Evolutionary conservation across 2,113 vertebrate genomes (phyloP).

Genomic region (Macquaria ambigua): DNA sequence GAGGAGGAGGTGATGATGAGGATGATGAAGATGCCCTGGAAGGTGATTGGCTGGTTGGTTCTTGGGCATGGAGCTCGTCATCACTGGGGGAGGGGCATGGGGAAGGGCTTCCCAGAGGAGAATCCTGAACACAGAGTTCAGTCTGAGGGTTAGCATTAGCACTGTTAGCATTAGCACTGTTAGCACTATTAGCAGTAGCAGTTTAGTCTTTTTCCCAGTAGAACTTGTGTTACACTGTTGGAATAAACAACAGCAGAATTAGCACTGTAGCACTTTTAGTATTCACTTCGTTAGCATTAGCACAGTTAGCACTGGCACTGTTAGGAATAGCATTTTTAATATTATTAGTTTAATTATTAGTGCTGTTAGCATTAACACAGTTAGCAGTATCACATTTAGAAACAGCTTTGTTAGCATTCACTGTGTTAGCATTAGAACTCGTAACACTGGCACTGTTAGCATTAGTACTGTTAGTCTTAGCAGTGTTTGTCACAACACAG

Average conservation of each 20-base stretch:
- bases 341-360: no score
- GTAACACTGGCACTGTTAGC: no score
- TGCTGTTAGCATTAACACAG: background rate
- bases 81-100: constrained; percentile 44
- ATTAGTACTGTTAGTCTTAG: background rate
- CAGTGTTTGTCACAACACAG: background rate
- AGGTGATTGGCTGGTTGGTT: constrained; percentile 56
- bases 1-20: constrained; percentile 34
- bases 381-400: no score
- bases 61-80: constrained; percentile 25
- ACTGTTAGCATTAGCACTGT: background rate
- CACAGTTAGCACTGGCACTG: no score
- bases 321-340: no score
- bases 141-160: background rate
- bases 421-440: background rate
- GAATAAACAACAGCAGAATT: background rate
- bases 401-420: no score
- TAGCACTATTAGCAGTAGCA: background rate
- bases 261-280: no score
- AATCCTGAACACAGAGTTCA: constrained; percentile 17
- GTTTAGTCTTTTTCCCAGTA: background rate
- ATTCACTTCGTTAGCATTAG: no score
- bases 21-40: constrained; percentile 53
- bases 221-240: background rate
- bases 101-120: constrained; percentile 27